Conservation (phyloP, 30 jellyfish, hydroid and myxozoan genomes). For the Hydractinia symbiolongicarpus region DNA sequence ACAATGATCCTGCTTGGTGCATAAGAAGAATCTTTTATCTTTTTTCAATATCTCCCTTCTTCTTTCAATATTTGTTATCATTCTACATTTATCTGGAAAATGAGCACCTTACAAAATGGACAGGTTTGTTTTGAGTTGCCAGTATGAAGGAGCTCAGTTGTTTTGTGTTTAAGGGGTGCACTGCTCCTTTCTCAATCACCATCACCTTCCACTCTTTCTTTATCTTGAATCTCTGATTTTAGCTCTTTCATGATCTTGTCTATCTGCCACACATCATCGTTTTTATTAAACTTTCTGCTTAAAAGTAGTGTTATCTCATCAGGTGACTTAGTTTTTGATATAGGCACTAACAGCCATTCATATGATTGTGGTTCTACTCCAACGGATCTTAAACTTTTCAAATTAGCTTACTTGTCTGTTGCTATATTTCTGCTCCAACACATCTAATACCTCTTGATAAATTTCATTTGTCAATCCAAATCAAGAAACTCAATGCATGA, state of each 20-base stretch:
- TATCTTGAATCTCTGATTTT: not conserved
- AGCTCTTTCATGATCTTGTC: conserved; percentile 3
- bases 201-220: not conserved
- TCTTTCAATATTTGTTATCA: no score
- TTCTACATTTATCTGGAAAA: no score
- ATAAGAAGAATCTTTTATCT: no score
- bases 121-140: not conserved
- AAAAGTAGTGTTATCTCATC: not conserved
- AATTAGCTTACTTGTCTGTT: not conserved
- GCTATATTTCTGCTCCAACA: not conserved
- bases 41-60: no score
- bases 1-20: no score
- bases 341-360: conserved; percentile 1
- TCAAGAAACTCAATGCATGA: not conserved
- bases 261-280: not conserved
- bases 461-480: not conserved
- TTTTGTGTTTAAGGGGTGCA: not conserved
- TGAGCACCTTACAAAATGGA: no score
- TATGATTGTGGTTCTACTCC: not conserved
- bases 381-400: not conserved
- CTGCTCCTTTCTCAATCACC: not conserved
- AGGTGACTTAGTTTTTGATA: not conserved
- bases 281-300: not conserved
- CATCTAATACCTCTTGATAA: not conserved
- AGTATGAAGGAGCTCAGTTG: not conserved